phyloP scores from a whole-genome alignment of 2,888 invertebrate species.

The Hyles lineata region DNA sequence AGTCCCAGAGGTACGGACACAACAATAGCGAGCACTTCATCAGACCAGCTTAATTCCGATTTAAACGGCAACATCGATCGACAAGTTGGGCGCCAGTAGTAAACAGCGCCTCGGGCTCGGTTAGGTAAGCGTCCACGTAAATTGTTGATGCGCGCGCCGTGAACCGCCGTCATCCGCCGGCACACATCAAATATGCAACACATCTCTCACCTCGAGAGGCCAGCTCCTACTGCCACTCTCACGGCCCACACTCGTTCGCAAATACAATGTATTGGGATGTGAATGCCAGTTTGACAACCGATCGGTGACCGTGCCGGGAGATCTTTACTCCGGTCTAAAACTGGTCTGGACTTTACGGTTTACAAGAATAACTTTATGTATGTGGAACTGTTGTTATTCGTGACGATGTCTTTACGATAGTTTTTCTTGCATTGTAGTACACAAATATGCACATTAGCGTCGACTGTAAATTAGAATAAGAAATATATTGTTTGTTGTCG shows the following conservation, averaged over 20 bases:
- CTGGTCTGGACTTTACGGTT: not conserved
- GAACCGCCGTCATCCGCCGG: slow-evolving; percentile 51
- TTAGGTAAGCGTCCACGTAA: slow-evolving; percentile 65
- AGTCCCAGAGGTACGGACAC: not conserved
- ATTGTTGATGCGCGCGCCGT: slow-evolving; percentile 68
- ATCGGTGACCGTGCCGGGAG: slow-evolving; percentile 37
- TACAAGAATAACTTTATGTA: not conserved
- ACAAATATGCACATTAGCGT: no score
- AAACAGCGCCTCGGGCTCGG: slow-evolving; percentile 61
- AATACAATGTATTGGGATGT: slow-evolving; percentile 61
- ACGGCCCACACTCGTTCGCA: slow-evolving; percentile 36
- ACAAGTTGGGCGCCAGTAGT: slow-evolving; percentile 54
- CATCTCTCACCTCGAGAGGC: slow-evolving; percentile 56
- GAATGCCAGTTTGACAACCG: slow-evolving; percentile 54
- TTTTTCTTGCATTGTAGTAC: no score
- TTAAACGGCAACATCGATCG: slow-evolving; percentile 65
- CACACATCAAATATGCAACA: slow-evolving; percentile 77
- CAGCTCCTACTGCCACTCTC: slow-evolving; percentile 45
- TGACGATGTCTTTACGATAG: no score
- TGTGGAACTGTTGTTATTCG: not conserved
- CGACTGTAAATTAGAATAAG: no score
- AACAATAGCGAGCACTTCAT: slow-evolving; percentile 54
- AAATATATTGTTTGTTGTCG: no score
- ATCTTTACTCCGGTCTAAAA: not conserved
- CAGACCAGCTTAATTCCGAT: slow-evolving; percentile 59